Conservation (phyloP, 2,888 invertebrate genomes). For the Congeria kusceri region DNA sequence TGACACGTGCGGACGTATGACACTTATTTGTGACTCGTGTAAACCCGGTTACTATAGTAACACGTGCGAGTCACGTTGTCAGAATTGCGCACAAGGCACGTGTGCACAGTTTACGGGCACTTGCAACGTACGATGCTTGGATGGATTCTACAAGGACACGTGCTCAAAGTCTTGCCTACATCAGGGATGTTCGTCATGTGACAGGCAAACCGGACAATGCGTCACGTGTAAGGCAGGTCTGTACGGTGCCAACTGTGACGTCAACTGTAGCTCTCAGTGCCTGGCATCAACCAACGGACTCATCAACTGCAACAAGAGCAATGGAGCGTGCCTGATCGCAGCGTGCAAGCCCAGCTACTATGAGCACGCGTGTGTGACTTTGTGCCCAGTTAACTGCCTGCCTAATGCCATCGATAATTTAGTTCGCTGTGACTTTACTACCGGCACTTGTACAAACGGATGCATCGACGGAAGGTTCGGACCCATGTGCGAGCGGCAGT, state of each 20-base stretch:
- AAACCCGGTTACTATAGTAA: conserved; percentile 30
- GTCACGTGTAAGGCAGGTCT: conserved; percentile 18
- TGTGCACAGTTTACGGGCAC: conserved; percentile 21
- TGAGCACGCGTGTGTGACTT: conserved; percentile 5
- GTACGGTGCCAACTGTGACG: conserved; percentile 25
- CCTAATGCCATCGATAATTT: conserved; percentile 10
- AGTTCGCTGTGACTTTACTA: conserved; percentile 27
- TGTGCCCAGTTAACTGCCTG: conserved; percentile 33
- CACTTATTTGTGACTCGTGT: conserved; percentile 31
- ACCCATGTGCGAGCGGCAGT: conserved; percentile 19
- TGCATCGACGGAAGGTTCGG: conserved; percentile 40
- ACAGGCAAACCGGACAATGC: conserved; percentile 18
- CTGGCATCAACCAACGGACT: neutral
- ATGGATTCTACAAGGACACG: conserved; percentile 21
- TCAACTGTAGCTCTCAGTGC: conserved; percentile 30
- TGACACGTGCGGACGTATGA: conserved; percentile 23
- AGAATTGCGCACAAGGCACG: conserved; percentile 35
- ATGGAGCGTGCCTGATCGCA: conserved; percentile 32
- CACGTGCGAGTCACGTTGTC: conserved; percentile 23
- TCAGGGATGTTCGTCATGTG: conserved; percentile 28
- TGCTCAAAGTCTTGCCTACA: conserved; percentile 21
- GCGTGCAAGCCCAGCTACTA: conserved; percentile 30
- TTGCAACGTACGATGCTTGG: conserved; percentile 24
- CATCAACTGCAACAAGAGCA: conserved; percentile 32
- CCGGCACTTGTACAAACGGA: conserved; percentile 36